Evolutionary conservation across 2,797 vertebrate species (phyloP), one percentile per base, ranked within the genome.

Genomic region (Sphenodon punctatus): DNA sequence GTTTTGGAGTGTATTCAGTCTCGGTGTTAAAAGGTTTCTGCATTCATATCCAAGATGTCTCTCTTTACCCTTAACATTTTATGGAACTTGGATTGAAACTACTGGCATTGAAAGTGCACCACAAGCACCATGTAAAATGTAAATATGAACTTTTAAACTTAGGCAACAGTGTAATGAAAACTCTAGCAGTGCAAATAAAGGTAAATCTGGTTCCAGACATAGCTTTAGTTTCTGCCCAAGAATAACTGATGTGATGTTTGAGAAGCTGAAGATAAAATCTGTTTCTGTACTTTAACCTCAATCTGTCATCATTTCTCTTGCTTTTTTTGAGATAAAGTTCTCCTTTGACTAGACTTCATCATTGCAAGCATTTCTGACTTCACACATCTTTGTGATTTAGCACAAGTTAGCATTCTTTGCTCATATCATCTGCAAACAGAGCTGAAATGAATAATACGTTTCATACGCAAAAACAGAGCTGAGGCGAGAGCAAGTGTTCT

Each of bases 91-190:
- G 22, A n/a, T 46, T 80, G 46, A 75, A 67, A 79, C 43, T 56
- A 49, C 10, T 38, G 63, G 7, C 0, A 0, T 5, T 56, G 7
- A 56, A 86, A 89, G 60, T 30, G 80, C 82, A 71, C 65, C 38
- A 59, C 7, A 67, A 74, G 16, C 41, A 27, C 42, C 5, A 32
- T 77, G 23, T 53, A 63, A 78, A 86, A 84, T 30, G n/a, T 42
- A 68, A 85, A 81, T 73, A 78, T 3, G 11, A 81, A 53, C 32
- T 87, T 48, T 51, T 25, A 56, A 73, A 55, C 72, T 83, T 38
- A 85, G 53, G 9, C 75, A 49, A 63, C 49, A 89, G 39, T 67
- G 46, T 41, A 81, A 73, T 75, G 75, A 81, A 75, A 81, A 36
- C 32, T 76, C 25, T 34, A 60, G 60, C 10, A 27, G 23, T 51